Base-by-base conservation (phyloP, 2,888 invertebrate species). In the Pterobdella sp. region DNA sequence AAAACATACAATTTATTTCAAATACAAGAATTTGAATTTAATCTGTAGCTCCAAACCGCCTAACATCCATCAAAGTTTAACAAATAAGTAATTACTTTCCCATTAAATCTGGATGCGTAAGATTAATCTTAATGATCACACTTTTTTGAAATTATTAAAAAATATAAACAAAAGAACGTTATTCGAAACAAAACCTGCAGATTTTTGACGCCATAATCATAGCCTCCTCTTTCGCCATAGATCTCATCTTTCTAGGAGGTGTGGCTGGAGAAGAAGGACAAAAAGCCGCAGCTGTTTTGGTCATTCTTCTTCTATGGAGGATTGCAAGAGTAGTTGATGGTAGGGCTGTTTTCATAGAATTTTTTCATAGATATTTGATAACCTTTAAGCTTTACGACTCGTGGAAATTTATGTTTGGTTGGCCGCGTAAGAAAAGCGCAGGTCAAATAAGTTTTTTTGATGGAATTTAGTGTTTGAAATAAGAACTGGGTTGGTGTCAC, bases 121-220 rank as follows among this genome's bases (percentile, higher is more conserved):
- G n/a, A n/a, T n/a, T n/a, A 42, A 18, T 14, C 7, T 42, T 42
- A 42, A 14, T 18, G 42, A 42, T 14, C 10, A 14, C 42, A 18
- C 42, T 18, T 18, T 14, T 42, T 42, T 18, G 42, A 42, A 42
- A 18, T 42, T 42, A 42, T 18, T 14, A 42, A 42, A 42, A 42
- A 42, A 18, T 42, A 42, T 7, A 7, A 42, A 42, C 18, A 18
- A 7, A 42, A 14, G 42, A 42, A 42, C 42, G n/a, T 42, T 42
- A 42, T 42, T 42, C 7, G 7, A 42, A 42, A 42, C 10, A 42
- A 18, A 42, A 42, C 7, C 42, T 42, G 22, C 73, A 75, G 75
- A 75, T 76, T 35, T 76, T 75, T 64, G 78, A 78, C 75, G 78
- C 77, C 34, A 74, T 78, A 26, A 78, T 78, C 72, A 78, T 78